Evolutionary conservation across 2,113 vertebrate species (phyloP).

Genomic region (Azemiops feae): DNA sequence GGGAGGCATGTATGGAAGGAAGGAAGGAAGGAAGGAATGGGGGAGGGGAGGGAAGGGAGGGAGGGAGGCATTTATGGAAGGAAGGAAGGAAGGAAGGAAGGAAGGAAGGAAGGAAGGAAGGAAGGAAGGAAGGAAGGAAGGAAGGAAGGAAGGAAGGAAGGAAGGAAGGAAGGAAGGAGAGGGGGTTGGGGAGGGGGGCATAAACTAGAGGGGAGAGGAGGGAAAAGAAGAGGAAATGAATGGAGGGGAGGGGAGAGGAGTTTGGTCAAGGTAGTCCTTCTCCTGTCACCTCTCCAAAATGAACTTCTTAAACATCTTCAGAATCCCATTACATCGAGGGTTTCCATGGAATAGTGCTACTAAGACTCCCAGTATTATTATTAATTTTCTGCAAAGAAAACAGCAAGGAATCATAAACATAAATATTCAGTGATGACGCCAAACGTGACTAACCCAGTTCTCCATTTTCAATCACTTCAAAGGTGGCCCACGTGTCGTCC

Average conservation of each 20-base stretch:
- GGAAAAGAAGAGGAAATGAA: background rate
- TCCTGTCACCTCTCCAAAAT: background rate
- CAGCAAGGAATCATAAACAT: background rate
- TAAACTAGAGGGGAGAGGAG: background rate
- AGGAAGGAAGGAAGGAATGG: too few species aligned
- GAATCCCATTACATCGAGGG: background rate
- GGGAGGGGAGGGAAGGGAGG: too few species aligned
- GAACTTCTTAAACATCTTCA: background rate
- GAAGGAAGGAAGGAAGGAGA: background rate
- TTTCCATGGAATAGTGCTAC: background rate
- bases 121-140: too few species aligned
- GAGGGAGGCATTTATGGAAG: too few species aligned
- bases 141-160: too few species aligned
- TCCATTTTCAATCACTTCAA: conserved; percentile 95
- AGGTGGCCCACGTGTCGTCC: conserved; percentile 83
- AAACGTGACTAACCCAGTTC: conserved; percentile 82
- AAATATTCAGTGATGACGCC: background rate
- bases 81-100: too few species aligned
- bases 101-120: too few species aligned
- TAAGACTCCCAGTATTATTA: background rate
- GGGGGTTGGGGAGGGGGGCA: background rate
- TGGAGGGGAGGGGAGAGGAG: background rate
- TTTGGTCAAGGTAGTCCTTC: background rate
- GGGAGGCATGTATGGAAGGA: too few species aligned
- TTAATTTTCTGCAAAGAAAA: background rate